Evolutionary conservation across 1,140 invertebrate genomes (phyloP).

Genomic region (Lepidotrigona ventralis): DNA sequence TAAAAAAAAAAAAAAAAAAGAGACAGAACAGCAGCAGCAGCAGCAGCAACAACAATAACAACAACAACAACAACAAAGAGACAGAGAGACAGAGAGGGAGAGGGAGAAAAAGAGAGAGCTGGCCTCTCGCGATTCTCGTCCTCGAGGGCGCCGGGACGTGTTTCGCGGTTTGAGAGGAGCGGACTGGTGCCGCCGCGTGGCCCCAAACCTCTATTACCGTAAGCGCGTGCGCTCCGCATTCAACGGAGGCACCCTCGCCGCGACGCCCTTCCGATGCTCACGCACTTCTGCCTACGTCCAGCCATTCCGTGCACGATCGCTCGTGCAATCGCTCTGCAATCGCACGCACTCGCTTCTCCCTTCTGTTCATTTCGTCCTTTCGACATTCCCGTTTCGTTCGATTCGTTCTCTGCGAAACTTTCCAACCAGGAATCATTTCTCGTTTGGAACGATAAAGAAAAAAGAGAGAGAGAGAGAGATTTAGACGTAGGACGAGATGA

Average conservation of each 20-base stretch:
- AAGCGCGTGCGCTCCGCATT: conserved; percentile 57
- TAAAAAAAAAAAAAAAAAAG: too few species aligned
- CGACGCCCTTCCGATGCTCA: conserved; percentile 41
- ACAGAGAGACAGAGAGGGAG: neutral
- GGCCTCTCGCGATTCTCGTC: conserved; percentile 43
- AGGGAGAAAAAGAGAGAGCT: conserved; percentile 9
- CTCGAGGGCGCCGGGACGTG: conserved; percentile 56
- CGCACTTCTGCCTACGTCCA: conserved; percentile 46
- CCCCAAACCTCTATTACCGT: conserved; percentile 59
- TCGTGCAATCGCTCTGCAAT: neutral
- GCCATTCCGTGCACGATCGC: neutral
- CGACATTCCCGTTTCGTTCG: neutral
- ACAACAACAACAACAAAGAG: neutral
- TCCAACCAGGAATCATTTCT: too few species aligned
- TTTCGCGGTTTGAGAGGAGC: conserved; percentile 65
- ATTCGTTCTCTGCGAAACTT: too few species aligned
- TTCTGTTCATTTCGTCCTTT: neutral
- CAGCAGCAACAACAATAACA: neutral
- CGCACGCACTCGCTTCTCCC: neutral
- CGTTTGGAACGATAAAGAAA: too few species aligned
- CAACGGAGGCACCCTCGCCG: conserved; percentile 56
- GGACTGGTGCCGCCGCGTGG: conserved; percentile 66
- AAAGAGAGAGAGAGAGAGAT: too few species aligned
- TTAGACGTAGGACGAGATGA: too few species aligned
- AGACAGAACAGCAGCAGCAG: too few species aligned